Conservation (phyloP, 2,113 vertebrate genomes). For the Mormyrus lacerda region DNA sequence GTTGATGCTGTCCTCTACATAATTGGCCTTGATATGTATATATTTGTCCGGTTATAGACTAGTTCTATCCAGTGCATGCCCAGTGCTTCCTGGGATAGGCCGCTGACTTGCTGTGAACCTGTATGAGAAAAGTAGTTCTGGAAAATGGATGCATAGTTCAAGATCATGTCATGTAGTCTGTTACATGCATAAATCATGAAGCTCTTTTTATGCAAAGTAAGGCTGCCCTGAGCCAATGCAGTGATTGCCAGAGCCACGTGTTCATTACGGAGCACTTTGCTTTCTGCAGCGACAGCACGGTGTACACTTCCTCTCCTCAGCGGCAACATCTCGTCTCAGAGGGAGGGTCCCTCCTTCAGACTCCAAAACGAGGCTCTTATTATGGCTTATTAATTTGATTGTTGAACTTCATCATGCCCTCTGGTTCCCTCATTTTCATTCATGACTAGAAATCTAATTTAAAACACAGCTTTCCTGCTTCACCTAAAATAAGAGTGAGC, state of each 20-base stretch:
- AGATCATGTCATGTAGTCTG: background rate
- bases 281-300: background rate
- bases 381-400: conserved; percentile 68
- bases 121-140: background rate
- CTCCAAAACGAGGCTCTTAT: conserved; percentile 43
- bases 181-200: background rate
- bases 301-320: background rate
- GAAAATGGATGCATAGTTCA: background rate
- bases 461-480: conserved; percentile 49
- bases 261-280: background rate
- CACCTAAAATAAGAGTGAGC: conserved; percentile 19
- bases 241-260: background rate
- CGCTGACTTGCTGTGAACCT: background rate
- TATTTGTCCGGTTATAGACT: background rate
- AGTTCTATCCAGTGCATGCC: background rate
- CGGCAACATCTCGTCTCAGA: background rate
- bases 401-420: conserved; percentile 59
- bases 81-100: background rate
- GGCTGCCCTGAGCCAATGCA: background rate
- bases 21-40: background rate
- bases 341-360: background rate
- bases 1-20: background rate
- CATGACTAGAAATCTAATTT: conserved; percentile 52
- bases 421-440: conserved; percentile 58
- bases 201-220: background rate